Evolutionary conservation across 1,140 invertebrate genomes (phyloP), one percentile per base, ranked within the genome.

Genomic region (Megalonaias nervosa): DNA sequence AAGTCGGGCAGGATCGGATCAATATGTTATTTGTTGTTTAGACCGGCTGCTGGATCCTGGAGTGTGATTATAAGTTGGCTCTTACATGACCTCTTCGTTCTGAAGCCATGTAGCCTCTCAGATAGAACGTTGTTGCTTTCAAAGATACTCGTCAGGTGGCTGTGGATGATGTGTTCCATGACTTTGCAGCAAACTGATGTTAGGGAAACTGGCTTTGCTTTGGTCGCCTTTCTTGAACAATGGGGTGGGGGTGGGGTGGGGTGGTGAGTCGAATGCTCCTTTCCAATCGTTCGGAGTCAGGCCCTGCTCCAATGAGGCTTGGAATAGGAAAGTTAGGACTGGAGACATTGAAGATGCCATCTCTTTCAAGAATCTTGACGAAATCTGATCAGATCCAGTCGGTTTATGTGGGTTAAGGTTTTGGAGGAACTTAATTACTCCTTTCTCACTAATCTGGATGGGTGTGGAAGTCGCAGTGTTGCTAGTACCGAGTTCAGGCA

Each of bases 201-300:
- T 1, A 77, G 71, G 1, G 75, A 80, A 60, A 80, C 76, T 38
- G 78, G 78, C 55, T 82, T 83, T n/a, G n/a, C n/a, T n/a, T n/a
- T n/a, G n/a, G n/a, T n/a, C n/a, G n/a, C n/a, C n/a, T 31, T 31
- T 31, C 61, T 82, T 83, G 48, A 67, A 82, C 23, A 78, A 69
- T 13, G 76, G 75, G 21, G 67, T 56, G 21, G 77, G 66, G n/a
- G 71, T 6, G n/a, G n/a, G n/a, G n/a, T n/a, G n/a, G n/a, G n/a
- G n/a, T 4, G 2, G 26, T 31, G 26, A 31, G 4, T n/a, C 26
- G 26, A 31, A 26, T 9, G 73, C 77, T 64, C 38, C n/a, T 69
- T 61, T 75, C 78, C 71, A 81, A 38, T 81, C 73, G 19, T 58
- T 14, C 11, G 74, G 79, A 16, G 81, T 26, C 14, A 55, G 61